These are phyloP conservation scores for Brachionus rotundiformis DNA, from an alignment of 1,140 invertebrate species.

Conservation along the genomic window DNA sequence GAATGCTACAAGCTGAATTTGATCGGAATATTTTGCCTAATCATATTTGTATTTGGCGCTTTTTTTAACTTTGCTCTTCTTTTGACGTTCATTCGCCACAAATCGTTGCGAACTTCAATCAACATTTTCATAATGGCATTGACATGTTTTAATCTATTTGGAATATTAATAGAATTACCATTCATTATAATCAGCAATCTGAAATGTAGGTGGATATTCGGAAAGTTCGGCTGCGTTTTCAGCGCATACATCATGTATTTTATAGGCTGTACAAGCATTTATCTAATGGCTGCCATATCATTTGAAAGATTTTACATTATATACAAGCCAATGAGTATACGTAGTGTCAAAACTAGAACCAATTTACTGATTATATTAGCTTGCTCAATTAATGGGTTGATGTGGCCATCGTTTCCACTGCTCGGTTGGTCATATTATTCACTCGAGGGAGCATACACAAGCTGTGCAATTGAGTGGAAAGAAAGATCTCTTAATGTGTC, in stretches of 20 bases:
- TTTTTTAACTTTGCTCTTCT: conserved; percentile 41
- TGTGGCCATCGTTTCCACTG: conserved; percentile 36
- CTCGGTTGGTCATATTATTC: conserved; percentile 48
- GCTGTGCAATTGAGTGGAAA: conserved; percentile 48
- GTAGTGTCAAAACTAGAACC: not conserved
- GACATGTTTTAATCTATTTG: not conserved
- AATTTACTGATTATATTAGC: not conserved
- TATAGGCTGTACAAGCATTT: conserved; percentile 49
- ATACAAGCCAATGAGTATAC: conserved; percentile 42
- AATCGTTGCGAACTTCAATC: conserved; percentile 36
- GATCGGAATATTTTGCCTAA: not conserved
- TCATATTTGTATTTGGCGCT: conserved; percentile 9
- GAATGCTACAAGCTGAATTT: conserved; percentile 35
- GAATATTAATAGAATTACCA: not conserved
- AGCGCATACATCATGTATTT: conserved; percentile 41
- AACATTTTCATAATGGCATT: conserved; percentile 42
- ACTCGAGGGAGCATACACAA: conserved; percentile 37
- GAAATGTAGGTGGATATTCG: conserved; percentile 19
- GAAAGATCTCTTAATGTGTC: conserved; percentile 36
- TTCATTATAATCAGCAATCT: conserved; percentile 41
- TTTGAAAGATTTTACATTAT: conserved; percentile 50
- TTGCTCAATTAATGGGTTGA: conserved; percentile 21
- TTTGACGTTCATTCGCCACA: conserved; percentile 10
- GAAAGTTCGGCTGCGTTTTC: conserved; percentile 9
- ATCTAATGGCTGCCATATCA: conserved; percentile 48